These are phyloP conservation scores for Sebastolobus alascanus DNA, from an alignment of 2,797 vertebrate species.

Conservation along the genomic window DNA sequence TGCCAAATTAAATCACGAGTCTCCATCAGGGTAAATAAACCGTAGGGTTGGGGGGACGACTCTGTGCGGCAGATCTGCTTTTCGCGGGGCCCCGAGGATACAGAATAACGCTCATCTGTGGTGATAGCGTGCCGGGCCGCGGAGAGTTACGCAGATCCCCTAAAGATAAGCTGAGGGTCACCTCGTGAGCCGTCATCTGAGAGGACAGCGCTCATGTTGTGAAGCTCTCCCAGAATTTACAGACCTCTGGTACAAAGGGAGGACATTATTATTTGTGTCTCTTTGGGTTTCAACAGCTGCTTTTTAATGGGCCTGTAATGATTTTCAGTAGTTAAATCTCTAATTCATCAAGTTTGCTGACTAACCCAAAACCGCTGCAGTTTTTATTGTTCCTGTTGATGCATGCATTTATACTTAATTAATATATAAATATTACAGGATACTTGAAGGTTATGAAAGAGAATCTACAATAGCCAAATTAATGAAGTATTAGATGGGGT, in stretches of 20 bases:
- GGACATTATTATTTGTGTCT: neutral
- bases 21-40: slow-evolving; percentile 57
- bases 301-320: neutral
- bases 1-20: slow-evolving; percentile 66
- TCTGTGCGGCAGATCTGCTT: slow-evolving; percentile 50
- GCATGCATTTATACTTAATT: neutral
- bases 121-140: slow-evolving; percentile 38
- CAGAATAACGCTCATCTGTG: slow-evolving; percentile 62
- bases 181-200: slow-evolving; percentile 36
- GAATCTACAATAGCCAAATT: neutral
- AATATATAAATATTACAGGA: neutral
- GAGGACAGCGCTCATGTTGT: slow-evolving; percentile 35
- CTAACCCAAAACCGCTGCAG: neutral
- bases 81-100: slow-evolving; percentile 40
- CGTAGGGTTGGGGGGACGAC: slow-evolving; percentile 30
- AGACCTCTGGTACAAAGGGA: slow-evolving; percentile 27
- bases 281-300: neutral
- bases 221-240: slow-evolving; percentile 16
- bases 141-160: slow-evolving; percentile 35
- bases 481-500: neutral
- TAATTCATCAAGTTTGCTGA: neutral
- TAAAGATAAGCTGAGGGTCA: slow-evolving; percentile 47
- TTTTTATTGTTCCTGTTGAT: neutral
- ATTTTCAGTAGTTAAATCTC: neutral
- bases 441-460: neutral